Evolutionary conservation across 2,113 vertebrate genomes (phyloP).

Genomic region (Apodemus speciosus): DNA sequence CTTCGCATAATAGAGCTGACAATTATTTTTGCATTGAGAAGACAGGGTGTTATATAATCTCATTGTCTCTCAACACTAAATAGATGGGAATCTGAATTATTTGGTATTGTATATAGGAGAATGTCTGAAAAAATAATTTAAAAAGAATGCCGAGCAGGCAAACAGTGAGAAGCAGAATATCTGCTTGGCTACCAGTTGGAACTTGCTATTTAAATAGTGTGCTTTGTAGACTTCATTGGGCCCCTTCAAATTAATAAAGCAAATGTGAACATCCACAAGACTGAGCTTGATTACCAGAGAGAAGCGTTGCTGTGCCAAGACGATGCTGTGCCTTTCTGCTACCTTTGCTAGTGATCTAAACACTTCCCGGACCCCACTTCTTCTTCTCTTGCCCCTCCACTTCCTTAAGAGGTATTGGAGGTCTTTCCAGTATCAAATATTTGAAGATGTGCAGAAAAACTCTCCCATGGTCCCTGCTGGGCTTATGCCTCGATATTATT

Average conservation of each 20-base stretch:
- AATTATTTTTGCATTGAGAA: conserved; percentile 76
- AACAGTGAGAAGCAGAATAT: conserved; percentile 51
- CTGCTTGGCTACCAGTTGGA: conserved; percentile 68
- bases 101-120: conserved; percentile 77
- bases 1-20: conserved; percentile 70
- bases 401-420: conserved; percentile 69
- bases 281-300: conserved; percentile 70
- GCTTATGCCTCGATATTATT: conserved; percentile 22
- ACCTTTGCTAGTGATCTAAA: conserved; percentile 57
- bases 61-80: conserved; percentile 76
- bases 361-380: conserved; percentile 3
- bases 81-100: conserved; percentile 74
- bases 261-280: conserved; percentile 63
- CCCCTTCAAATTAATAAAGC: conserved; percentile 74
- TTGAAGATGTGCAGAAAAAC: conserved; percentile 48
- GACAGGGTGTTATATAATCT: conserved; percentile 70
- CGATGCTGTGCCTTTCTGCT: conserved; percentile 35
- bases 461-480: conserved; percentile 1
- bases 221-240: conserved; percentile 76
- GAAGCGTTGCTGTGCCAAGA: conserved; percentile 40
- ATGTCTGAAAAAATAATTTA: conserved; percentile 72
- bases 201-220: conserved; percentile 74
- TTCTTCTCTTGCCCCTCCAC: conserved; percentile 61
- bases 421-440: conserved; percentile 40
- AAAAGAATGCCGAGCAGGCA: conserved; percentile 76